Base-by-base conservation (phyloP, 2,113 vertebrate genomes). In the Hystrix brachyura region DNA sequence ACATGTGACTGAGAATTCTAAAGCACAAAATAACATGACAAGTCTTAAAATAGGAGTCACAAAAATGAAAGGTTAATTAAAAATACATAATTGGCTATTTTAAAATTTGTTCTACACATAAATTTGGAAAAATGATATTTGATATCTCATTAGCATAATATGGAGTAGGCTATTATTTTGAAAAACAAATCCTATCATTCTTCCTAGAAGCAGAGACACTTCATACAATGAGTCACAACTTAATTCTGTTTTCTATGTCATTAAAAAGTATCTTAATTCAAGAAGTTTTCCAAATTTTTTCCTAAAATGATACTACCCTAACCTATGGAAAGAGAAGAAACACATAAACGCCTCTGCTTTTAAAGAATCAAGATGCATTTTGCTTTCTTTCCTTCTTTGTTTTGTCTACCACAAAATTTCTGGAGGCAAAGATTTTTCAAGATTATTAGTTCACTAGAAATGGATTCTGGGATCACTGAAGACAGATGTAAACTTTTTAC, bases 221-320 rank as follows among this genome's bases (percentile, higher is more conserved):
- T 94, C 79, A 79, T 27, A 81, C 0, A 94, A 87, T 34, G 11
- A 94, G 72, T 71, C 78, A 87, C n/a, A 89, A 76, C 18, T 55
- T 82, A 71, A 72, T 59, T 90, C 57, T 34, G 8, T 74, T 94
- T 80, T 80, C 43, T 43, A 83, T 11, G 4, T 51, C 38, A 87
- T 32, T 87, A 69, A 87, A 96, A 81, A 89, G 62, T 62, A 94
- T 67, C 21, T 23, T 72, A 65, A 92, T 62, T 69, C 27, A 95
- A 65, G 14, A 84, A 76, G 34, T 71, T 94, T 93, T 55, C n/a
- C 3, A 15, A 79, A 90, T 53, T 62, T 91, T 90, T 89, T 82
- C n/a, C 34, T 71, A 65, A 96, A 87, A 72, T 78, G 53, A 82
- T 9, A 91, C 51, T 87, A 53, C 15, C 51, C 19, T 94, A 32